Percentiles rank a stretch among this genome's conserved stretches.
Evolutionary conservation across 2,113 vertebrate species (phyloP).

Genomic region (Equus przewalskii): DNA sequence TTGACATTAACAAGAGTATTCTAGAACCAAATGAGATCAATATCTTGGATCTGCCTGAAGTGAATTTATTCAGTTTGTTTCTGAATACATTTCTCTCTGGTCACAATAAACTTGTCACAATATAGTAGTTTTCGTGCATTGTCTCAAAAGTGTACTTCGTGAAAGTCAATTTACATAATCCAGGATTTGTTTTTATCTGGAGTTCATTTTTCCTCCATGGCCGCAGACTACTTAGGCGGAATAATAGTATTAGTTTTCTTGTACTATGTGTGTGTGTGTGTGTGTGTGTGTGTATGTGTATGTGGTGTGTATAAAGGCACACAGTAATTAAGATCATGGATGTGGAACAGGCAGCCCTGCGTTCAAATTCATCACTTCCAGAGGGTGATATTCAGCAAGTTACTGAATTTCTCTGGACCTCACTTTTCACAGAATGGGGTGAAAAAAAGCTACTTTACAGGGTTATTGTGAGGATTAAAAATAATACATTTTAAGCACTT

Average conservation of each 20-base stretch:
- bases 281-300: neutral
- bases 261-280: neutral
- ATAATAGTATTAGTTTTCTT: neutral
- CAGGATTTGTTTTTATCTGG: slow-evolving; percentile 19
- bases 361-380: neutral
- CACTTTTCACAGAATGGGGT: neutral
- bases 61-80: slow-evolving; percentile 44
- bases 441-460: neutral
- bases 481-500: neutral
- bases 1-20: neutral
- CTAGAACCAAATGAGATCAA: neutral
- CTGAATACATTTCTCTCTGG: neutral
- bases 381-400: neutral
- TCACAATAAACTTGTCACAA: slow-evolving; percentile 22
- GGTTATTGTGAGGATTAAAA: neutral
- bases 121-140: neutral
- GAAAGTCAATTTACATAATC: neutral
- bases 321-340: neutral
- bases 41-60: neutral
- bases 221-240: neutral
- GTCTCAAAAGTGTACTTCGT: neutral
- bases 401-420: neutral
- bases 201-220: neutral
- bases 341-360: neutral
- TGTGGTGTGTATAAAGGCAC: neutral